phyloP scores from a whole-genome alignment of 2,888 invertebrate genomes.

The Argyresthia albistria region DNA sequence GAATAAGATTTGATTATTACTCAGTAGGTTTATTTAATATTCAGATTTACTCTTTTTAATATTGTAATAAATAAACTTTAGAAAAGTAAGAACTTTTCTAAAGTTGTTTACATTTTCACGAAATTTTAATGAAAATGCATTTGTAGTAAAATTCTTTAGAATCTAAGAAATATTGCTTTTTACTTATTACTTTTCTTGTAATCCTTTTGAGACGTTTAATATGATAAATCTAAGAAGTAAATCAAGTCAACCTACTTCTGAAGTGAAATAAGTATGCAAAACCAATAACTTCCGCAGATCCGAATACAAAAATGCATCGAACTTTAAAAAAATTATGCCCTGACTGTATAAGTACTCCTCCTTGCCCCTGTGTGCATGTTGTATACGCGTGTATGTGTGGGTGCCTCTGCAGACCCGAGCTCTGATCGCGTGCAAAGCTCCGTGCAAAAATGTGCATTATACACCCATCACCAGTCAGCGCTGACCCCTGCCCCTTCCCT shows the following conservation, averaged over 20 bases:
- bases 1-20: too few relatives aligned
- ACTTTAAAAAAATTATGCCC: slow-evolving; percentile 5
- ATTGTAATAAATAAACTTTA: too few relatives aligned
- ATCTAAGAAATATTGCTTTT: not conserved
- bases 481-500: slow-evolving; percentile 35
- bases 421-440: slow-evolving; percentile 51
- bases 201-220: not conserved
- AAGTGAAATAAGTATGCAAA: not conserved
- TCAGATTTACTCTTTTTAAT: too few relatives aligned
- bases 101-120: too few relatives aligned
- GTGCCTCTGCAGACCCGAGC: slow-evolving; percentile 38
- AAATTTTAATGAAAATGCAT: too few relatives aligned
- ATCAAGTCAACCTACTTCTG: not conserved
- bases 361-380: slow-evolving; percentile 25
- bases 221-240: not conserved
- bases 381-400: slow-evolving; percentile 25
- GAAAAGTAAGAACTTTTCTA: too few relatives aligned
- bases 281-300: slow-evolving; percentile 1
- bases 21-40: too few relatives aligned
- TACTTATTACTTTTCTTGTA: not conserved
- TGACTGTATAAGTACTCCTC: slow-evolving; percentile 10
- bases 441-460: slow-evolving; percentile 65
- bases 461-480: slow-evolving; percentile 39
- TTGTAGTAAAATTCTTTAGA: too few relatives aligned
- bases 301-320: not conserved